Percentiles rank a stretch among this genome's conserved stretches.
phyloP scores from a whole-genome alignment of 2,113 vertebrate species.

The Bujurquina vittata region DNA sequence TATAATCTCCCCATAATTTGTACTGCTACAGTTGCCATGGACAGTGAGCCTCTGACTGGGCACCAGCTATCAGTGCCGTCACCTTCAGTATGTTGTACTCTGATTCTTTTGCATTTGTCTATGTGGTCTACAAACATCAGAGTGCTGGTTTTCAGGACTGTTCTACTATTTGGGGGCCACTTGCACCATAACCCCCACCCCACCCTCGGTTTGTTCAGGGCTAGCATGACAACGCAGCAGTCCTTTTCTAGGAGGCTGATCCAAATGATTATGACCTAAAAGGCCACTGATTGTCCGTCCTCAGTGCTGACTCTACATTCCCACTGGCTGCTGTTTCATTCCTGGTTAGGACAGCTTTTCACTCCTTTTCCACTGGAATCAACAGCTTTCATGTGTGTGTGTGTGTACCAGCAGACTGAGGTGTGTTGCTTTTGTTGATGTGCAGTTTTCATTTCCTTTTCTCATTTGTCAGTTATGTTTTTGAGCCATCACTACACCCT shows the following conservation, averaged over 20 bases:
- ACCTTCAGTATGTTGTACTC: background rate
- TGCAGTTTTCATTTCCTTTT: conserved; percentile 36
- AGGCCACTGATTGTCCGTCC: background rate
- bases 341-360: conserved; percentile 6
- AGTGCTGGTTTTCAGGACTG: background rate
- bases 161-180: background rate
- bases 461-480: background rate
- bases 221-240: background rate
- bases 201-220: background rate
- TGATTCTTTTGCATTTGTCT: background rate
- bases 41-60: conserved; percentile 9
- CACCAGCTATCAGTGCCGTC: no score
- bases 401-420: conserved; percentile 68
- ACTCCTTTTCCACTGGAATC: background rate
- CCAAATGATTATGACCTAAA: background rate
- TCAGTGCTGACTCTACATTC: conserved; percentile 6
- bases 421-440: conserved; percentile 55
- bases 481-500: background rate
- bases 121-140: background rate
- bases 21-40: conserved; percentile 20
- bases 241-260: background rate
- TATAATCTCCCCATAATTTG: background rate
- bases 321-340: conserved; percentile 69
- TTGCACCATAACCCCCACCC: background rate
- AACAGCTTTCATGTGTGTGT: conserved; percentile 34